phyloP scores from a whole-genome alignment of 2,888 invertebrate genomes.

The Eupithecia inturbata region DNA sequence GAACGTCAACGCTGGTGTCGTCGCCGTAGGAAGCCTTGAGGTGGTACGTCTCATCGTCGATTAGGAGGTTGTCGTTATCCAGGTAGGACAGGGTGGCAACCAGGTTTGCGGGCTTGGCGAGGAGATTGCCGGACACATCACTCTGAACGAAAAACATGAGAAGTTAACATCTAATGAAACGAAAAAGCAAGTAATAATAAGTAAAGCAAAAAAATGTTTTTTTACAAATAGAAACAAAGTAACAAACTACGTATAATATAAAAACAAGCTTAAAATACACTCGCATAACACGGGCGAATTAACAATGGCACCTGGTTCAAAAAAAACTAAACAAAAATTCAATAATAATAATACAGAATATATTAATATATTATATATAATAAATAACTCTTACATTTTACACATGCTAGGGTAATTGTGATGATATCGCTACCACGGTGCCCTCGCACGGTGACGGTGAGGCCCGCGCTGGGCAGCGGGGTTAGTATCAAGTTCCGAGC shows the following conservation, averaged over 20 bases:
- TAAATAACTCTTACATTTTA: no score
- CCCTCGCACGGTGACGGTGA: no score
- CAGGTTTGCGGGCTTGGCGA: slow-evolving; percentile 64
- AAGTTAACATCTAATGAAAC: background rate
- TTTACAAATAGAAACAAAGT: background rate
- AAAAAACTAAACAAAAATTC: no score
- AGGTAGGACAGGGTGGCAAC: slow-evolving; percentile 53
- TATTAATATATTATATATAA: no score
- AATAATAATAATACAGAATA: no score
- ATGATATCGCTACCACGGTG: no score
- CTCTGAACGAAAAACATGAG: slow-evolving; percentile 48
- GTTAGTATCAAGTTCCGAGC: no score
- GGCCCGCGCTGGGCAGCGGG: no score
- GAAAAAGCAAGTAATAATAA: background rate
- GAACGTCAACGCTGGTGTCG: slow-evolving; percentile 64
- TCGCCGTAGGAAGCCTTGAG: slow-evolving; percentile 78
- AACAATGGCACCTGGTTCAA: no score
- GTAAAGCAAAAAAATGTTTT: no score
- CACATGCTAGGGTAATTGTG: no score
- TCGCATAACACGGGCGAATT: no score
- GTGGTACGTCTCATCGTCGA: slow-evolving; percentile 66
- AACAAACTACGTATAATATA: background rate
- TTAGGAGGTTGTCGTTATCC: slow-evolving; percentile 55
- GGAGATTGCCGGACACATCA: slow-evolving; percentile 66
- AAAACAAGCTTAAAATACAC: background rate